Percentiles rank a stretch among this genome's conserved stretches.
phyloP scores from a whole-genome alignment of 2,888 invertebrate genomes.

The Pandemis cinnamomeana region DNA sequence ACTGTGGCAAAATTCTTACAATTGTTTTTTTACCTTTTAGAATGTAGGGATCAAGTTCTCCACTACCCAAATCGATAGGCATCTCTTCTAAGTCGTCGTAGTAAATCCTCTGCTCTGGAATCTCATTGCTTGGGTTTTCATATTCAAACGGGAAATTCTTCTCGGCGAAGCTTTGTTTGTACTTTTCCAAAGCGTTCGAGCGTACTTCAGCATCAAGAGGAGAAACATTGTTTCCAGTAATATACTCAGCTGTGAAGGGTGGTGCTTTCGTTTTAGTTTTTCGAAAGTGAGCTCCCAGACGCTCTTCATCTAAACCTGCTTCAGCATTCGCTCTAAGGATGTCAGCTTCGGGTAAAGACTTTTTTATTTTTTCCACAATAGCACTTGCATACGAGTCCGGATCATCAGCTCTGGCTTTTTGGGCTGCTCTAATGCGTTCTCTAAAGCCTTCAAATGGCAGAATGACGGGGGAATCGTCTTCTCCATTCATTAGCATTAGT shows the following conservation, averaged over 20 bases:
- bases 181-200: constrained; percentile 76
- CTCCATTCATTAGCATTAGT: constrained; percentile 66
- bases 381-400: constrained; percentile 51
- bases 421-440: constrained; percentile 72
- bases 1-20: background rate
- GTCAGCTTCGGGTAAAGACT: constrained; percentile 60
- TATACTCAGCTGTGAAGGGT: constrained; percentile 75
- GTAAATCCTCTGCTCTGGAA: constrained; percentile 84
- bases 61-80: constrained; percentile 74
- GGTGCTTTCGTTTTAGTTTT: constrained; percentile 71
- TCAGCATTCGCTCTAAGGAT: constrained; percentile 58
- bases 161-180: constrained; percentile 75
- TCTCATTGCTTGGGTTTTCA: constrained; percentile 70
- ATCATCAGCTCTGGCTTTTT: constrained; percentile 53
- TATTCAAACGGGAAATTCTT: constrained; percentile 81
- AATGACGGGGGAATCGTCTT: constrained; percentile 69
- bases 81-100: constrained; percentile 80
- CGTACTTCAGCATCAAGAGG: constrained; percentile 76
- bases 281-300: constrained; percentile 77
- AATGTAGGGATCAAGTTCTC: constrained; percentile 69
- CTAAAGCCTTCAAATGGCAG: constrained; percentile 77
- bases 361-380: constrained; percentile 70
- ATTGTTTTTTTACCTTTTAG: constrained; percentile 61
- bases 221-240: constrained; percentile 71
- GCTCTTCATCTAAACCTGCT: constrained; percentile 75